Evolutionary conservation across 2,113 vertebrate genomes (phyloP), one percentile per base, ranked within the genome.

Genomic region (Zonotrichia leucophrys): DNA sequence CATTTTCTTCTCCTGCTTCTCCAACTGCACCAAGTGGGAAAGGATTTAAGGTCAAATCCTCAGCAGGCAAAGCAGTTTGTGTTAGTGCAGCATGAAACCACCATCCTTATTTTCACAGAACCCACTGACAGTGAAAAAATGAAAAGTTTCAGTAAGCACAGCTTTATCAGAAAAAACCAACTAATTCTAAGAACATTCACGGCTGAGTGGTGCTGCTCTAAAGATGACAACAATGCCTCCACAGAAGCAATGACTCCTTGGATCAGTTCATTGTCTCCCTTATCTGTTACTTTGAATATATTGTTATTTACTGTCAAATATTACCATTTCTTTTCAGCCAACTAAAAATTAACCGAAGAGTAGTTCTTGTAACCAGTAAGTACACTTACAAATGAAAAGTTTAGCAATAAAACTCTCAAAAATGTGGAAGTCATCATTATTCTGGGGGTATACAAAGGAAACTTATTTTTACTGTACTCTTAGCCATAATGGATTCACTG

Each of bases 21-120:
- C 59, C 13, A 77, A 10, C 37, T 60, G 30, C 17, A 39, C 20
- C 10, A 28, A 59, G 30, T 31, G 33, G 5, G 1, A 83, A 87
- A 87, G 11, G 5, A 81, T 77, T 89, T 94, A 74, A 78, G 77
- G 89, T 87, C 74, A 95, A 85, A 70, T 80, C 50, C 59, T 92
- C 28, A 33, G 8, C 24, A 82, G 46, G 31, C 44, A 92, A 84
- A 95, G 56, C n/a, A 35, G 11, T 20, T 31, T 53, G 33, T 42
- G 67, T 23, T 91, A 80, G 24, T 11, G 33, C 46, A 94, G 74
- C 31, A 3, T 84, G 69, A 91, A 89, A 79, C 39, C 59, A 69
- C 31, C 46, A 58, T 12, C 27, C 20, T 79, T 76, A 42, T 82
- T 68, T 87, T 37, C 21, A 69, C 37, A 92, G 78, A 90, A 49